Conservation (phyloP, 2,888 invertebrate species). For the Smittia aterrima region DNA sequence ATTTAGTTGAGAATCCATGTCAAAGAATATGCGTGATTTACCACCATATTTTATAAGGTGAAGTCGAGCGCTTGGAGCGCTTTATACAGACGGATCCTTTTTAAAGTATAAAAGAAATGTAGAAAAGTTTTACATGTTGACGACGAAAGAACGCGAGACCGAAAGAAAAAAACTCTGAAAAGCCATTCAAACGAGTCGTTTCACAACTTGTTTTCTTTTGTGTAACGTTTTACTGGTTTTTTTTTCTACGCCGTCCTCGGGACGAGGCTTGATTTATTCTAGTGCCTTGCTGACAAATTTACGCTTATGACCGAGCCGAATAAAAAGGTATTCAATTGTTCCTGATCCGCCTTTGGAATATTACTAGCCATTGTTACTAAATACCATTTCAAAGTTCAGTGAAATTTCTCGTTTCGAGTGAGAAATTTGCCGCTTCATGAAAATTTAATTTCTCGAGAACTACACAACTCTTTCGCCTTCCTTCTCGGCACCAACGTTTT, state of each 20-base stretch:
- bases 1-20: conserved; percentile 4
- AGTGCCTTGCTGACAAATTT: conserved; percentile 1
- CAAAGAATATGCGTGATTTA: conserved; percentile 12
- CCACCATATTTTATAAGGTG: conserved; percentile 8
- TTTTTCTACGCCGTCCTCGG: neutral
- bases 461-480: neutral
- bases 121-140: neutral
- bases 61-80: neutral
- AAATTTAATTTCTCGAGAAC: neutral
- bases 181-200: neutral
- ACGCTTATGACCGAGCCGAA: neutral
- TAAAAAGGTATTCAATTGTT: conserved; percentile 1
- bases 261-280: conserved; percentile 6
- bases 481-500: too few species aligned
- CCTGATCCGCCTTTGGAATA: neutral
- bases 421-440: neutral
- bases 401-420: neutral
- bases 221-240: neutral
- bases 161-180: neutral
- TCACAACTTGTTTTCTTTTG: conserved; percentile 10
- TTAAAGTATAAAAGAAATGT: neutral
- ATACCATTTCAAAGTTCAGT: neutral
- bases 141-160: neutral
- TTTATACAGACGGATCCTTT: neutral
- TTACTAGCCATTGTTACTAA: neutral